Evolutionary conservation across 1,140 invertebrate species (phyloP).

Genomic region (Drosophila tropicalis): DNA sequence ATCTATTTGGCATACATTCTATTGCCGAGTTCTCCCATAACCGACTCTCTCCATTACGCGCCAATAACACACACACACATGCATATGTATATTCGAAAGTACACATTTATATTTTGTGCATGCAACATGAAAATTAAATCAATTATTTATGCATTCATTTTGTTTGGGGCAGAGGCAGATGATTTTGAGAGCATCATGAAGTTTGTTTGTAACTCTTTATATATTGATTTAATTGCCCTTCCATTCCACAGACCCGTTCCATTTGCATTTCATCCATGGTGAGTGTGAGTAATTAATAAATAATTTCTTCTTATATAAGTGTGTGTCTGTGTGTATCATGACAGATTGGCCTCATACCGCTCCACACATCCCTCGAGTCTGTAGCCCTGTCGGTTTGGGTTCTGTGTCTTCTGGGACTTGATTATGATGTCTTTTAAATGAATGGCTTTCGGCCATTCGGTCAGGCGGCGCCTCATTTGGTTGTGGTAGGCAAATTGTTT

Average conservation of each 20-base stretch:
- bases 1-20: not conserved
- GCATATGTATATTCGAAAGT: too few species aligned
- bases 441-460: slow-evolving; percentile 46
- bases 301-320: slow-evolving; percentile 47
- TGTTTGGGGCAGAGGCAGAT: slow-evolving; percentile 24
- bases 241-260: slow-evolving; percentile 28
- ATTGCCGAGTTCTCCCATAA: not conserved
- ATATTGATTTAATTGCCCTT: slow-evolving; percentile 66
- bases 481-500: slow-evolving; percentile 13
- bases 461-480: slow-evolving; percentile 5
- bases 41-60: too few species aligned
- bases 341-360: slow-evolving; percentile 45
- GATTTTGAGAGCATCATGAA: slow-evolving; percentile 20
- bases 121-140: slow-evolving; percentile 66
- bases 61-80: not conserved
- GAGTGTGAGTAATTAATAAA: slow-evolving; percentile 74
- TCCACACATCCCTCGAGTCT: not conserved
- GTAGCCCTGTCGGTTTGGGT: not conserved
- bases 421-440: slow-evolving; percentile 59
- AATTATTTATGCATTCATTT: slow-evolving; percentile 77
- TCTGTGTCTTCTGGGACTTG: slow-evolving; percentile 37
- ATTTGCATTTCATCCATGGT: not conserved
- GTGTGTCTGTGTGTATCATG: slow-evolving; percentile 42
- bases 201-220: slow-evolving; percentile 55
- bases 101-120: slow-evolving; percentile 35